Conservation (phyloP, 2,888 invertebrate genomes). For the Galerucella calmariensis region DNA sequence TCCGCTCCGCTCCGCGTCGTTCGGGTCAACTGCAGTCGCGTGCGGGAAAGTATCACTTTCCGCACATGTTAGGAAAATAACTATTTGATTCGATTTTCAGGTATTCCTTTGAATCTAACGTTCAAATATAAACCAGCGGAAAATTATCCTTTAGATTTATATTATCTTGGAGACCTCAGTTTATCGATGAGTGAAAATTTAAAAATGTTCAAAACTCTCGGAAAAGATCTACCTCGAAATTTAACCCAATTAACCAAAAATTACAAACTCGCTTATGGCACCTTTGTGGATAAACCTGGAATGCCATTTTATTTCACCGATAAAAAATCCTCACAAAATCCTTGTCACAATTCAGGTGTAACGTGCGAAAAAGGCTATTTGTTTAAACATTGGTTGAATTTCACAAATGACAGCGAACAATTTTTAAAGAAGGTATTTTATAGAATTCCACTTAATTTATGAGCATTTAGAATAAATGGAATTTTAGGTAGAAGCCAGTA, state of each 20-base stretch:
- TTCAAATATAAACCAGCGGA: conserved; percentile 81
- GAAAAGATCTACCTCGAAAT: conserved; percentile 70
- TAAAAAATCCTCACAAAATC: conserved; percentile 66
- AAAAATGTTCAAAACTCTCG: conserved; percentile 77
- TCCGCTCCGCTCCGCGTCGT: no score
- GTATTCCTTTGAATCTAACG: conserved; percentile 68
- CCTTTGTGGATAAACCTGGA: conserved; percentile 81
- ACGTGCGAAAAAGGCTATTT: conserved; percentile 84
- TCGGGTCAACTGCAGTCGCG: no score
- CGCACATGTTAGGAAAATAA: no score
- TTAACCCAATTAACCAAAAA: conserved; percentile 76
- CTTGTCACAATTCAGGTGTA: conserved; percentile 68
- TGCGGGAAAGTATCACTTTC: no score
- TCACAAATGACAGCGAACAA: conserved; percentile 68
- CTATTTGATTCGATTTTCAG: conserved; percentile 34
- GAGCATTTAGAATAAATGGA: not conserved
- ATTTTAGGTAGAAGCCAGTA: conserved; percentile 46
- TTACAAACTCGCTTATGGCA: conserved; percentile 80
- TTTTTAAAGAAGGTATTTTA: conserved; percentile 62
- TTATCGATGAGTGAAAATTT: conserved; percentile 91
- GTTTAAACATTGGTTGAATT: conserved; percentile 79
- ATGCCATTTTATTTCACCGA: conserved; percentile 77
- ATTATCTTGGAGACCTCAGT: conserved; percentile 92
- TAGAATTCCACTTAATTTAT: not conserved
- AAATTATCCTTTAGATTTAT: conserved; percentile 89